Conservation (phyloP, 2,888 invertebrate genomes). For the Apodemia zela region DNA sequence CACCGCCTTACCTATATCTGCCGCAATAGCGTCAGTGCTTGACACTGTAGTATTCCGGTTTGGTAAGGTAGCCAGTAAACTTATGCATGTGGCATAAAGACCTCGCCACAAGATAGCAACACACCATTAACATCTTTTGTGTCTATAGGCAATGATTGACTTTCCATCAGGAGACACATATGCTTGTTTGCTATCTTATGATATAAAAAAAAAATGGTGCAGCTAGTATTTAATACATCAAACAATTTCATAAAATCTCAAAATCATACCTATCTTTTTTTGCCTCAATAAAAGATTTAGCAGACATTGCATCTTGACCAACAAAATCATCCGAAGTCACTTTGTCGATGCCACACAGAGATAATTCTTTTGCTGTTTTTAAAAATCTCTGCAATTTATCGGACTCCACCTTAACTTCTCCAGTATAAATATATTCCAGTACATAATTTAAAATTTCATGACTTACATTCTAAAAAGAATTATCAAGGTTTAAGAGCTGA, state of each 20-base stretch:
- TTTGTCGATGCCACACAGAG: slow-evolving; percentile 48
- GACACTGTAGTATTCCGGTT: too few relatives aligned
- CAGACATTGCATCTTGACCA: background rate
- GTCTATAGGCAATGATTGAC: too few relatives aligned
- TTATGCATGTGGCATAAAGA: too few relatives aligned
- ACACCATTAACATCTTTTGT: too few relatives aligned
- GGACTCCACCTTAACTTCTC: slow-evolving; percentile 53
- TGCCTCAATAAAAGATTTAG: background rate
- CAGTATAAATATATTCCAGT: slow-evolving; percentile 66
- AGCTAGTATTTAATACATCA: too few relatives aligned
- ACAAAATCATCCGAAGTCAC: background rate
- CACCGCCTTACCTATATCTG: too few relatives aligned
- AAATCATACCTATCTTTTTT: background rate
- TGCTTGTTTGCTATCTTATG: too few relatives aligned
- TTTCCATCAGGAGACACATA: too few relatives aligned
- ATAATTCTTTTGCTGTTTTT: slow-evolving; percentile 48
- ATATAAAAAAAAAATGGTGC: too few relatives aligned
- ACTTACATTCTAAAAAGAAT: slow-evolving; percentile 52
- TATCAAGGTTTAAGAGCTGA: background rate
- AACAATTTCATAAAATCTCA: background rate
- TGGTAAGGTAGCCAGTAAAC: too few relatives aligned
- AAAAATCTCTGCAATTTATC: slow-evolving; percentile 46
- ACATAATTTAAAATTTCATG: slow-evolving; percentile 47
- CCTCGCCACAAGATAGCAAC: too few relatives aligned
- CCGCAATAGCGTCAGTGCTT: too few relatives aligned